A percentile compares a stretch with the other conserved stretches of the same genome.
Evolutionary conservation across 2,888 invertebrate genomes (phyloP).

Genomic region (Noctua janthina): DNA sequence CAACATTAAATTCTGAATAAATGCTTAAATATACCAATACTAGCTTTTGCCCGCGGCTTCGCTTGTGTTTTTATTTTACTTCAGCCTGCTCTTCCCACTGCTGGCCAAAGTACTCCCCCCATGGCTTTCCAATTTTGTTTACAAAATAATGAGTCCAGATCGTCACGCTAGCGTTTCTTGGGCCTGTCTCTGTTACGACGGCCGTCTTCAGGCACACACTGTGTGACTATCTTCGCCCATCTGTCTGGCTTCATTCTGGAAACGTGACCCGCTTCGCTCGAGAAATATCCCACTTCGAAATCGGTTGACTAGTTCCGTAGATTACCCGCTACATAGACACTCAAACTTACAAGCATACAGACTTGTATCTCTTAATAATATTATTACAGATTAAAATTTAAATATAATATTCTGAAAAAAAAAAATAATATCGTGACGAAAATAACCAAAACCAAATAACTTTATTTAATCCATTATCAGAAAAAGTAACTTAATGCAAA

Average conservation of each 20-base stretch:
- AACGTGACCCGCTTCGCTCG: background rate
- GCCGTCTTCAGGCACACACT: too few relatives aligned
- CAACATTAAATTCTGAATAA: background rate
- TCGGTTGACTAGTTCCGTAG: background rate
- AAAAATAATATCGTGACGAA: background rate
- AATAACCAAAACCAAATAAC: conserved; percentile 28
- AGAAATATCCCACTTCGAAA: background rate
- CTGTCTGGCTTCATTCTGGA: background rate
- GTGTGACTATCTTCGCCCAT: background rate
- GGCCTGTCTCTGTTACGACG: too few relatives aligned
- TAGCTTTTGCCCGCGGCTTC: too few relatives aligned
- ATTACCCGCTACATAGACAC: background rate
- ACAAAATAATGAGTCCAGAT: too few relatives aligned
- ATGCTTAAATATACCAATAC: background rate
- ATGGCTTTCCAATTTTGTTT: too few relatives aligned
- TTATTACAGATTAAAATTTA: too few relatives aligned
- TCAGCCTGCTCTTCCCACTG: too few relatives aligned
- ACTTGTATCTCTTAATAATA: background rate
- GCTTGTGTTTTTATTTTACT: background rate
- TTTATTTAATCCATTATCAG: conserved; percentile 34
- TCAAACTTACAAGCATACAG: background rate
- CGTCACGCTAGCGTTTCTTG: too few relatives aligned
- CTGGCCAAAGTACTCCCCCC: too few relatives aligned
- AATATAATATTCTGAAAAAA: background rate
- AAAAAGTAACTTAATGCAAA: background rate